A percentile compares a stretch with the other conserved stretches of the same genome.
phyloP scores from a whole-genome alignment of 2,797 vertebrate species.

The Sebastes variabilis region DNA sequence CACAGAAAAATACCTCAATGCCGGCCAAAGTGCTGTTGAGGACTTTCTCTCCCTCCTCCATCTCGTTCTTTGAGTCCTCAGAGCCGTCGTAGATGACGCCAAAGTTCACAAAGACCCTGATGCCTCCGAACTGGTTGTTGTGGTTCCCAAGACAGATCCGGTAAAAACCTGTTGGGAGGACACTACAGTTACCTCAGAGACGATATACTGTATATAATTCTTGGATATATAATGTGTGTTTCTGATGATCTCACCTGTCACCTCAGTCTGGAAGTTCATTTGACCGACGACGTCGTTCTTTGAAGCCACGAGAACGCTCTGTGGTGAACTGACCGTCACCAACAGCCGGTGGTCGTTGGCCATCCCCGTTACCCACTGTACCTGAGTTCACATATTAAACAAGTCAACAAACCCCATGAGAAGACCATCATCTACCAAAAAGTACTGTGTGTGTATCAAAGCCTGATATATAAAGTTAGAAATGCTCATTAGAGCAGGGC shows the following conservation, averaged over 20 bases:
- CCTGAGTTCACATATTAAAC: constrained; percentile 69
- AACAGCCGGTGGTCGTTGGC: constrained; percentile 70
- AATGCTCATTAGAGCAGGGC: too few relatives aligned
- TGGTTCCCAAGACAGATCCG: constrained; percentile 86
- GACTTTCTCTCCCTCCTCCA: constrained; percentile 46
- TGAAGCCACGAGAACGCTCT: constrained; percentile 68
- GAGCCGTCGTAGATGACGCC: constrained; percentile 83
- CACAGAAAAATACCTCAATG: constrained; percentile 73
- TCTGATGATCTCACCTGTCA: constrained; percentile 77
- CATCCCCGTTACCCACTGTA: constrained; percentile 83
- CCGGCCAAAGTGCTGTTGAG: constrained; percentile 83
- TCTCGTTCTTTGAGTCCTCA: constrained; percentile 35
- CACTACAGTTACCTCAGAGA: background rate
- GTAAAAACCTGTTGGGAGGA: constrained; percentile 82
- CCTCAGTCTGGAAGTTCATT: constrained; percentile 83
- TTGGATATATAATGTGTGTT: background rate
- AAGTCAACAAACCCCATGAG: background rate
- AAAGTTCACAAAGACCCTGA: constrained; percentile 87
- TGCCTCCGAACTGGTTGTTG: constrained; percentile 81
- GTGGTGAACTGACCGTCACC: constrained; percentile 78
- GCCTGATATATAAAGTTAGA: background rate
- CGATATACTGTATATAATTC: too few relatives aligned
- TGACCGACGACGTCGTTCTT: constrained; percentile 76
- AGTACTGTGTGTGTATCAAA: background rate
- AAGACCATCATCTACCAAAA: background rate